Evolutionary conservation across 2,113 vertebrate genomes (phyloP), one percentile per base, ranked within the genome.

Genomic region (Dipodomys stephensi): DNA sequence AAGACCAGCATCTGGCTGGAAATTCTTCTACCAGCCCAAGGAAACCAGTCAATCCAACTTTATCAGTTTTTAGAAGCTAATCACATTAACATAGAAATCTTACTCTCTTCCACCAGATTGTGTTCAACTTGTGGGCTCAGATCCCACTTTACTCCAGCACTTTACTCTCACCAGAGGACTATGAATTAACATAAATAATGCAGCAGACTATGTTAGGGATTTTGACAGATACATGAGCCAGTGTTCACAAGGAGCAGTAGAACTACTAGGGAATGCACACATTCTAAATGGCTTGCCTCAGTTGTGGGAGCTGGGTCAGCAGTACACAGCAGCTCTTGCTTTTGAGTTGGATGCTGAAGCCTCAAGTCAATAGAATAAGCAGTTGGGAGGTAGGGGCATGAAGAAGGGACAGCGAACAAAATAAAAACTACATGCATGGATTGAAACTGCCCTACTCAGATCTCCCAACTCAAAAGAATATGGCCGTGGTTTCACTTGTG

Each of bases 231-330:
- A 16, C 1, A n/a, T 11, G 39, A 90, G 35, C 79, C 80, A 79
- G 18, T 73, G 49, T 65, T 92, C 67, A 69, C 80, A 46, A 32
- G 77, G 39, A 90, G 85, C 91, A 83, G 72, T 16, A 92, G 80
- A 91, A 69, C n/a, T 82, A 53, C 79, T 5, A 67, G 83, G 65
- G 92, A 83, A 88, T 30, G 46, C 9, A 20, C 16, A 11, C 0
- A 16, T 22, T 25, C 13, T 10, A 68, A 72, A 30, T n/a, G 19
- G 23, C 27, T 67, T 85, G 85, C 22, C 57, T 92, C 65, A 25
- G 2, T 6, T 16, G 20, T 49, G 39, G 67, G 39, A 83, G 22
- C 46, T 83, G 7, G 28, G 71, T 93, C 49, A 87, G 68, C 25
- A 30, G 20, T 69, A 44, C 22, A 10, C 2, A 19, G 20, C 30